Percentiles rank a stretch among this genome's conserved stretches.
phyloP scores from a whole-genome alignment of 2,113 vertebrate species.

The Asarcornis scutulata region DNA sequence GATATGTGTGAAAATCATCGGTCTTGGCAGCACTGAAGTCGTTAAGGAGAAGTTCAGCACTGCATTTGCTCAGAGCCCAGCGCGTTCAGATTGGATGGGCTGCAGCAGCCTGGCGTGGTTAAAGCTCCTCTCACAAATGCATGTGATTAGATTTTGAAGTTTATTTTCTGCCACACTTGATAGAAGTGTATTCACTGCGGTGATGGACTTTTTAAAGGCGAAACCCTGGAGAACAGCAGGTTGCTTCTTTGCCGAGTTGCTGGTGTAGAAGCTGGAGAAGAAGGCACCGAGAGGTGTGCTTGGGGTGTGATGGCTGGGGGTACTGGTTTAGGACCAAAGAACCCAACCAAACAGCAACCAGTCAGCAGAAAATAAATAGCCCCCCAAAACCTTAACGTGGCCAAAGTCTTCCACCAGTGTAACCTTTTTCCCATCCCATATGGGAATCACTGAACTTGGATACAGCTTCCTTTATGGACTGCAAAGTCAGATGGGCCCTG shows the following conservation, averaged over 20 bases:
- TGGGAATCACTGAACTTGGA: not conserved
- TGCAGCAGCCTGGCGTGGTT: not conserved
- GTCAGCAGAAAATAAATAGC: not conserved
- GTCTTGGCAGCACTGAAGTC: not conserved
- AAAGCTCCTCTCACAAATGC: not conserved
- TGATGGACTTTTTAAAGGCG: not conserved
- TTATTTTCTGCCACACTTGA: constrained; percentile 16
- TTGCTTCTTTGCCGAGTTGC: not conserved
- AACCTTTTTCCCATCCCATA: not conserved
- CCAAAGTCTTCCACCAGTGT: not conserved
- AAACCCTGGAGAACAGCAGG: not conserved
- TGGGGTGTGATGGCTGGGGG: accelerated
- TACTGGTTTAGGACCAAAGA: not conserved
- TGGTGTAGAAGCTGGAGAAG: not conserved
- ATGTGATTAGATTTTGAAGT: not conserved
- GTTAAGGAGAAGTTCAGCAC: constrained; percentile 8
- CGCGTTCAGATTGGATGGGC: not conserved
- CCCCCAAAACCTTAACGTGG: not conserved
- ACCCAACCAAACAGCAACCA: not conserved
- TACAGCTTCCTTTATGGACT: not conserved
- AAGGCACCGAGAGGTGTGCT: not conserved
- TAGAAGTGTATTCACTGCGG: not conserved
- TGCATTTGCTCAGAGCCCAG: not conserved
- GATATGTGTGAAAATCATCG: constrained; percentile 37
- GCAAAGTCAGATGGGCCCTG: not conserved